These are phyloP conservation scores for Oriolus oriolus DNA, from an alignment of 2,113 vertebrate genomes.

Conservation along the genomic window DNA sequence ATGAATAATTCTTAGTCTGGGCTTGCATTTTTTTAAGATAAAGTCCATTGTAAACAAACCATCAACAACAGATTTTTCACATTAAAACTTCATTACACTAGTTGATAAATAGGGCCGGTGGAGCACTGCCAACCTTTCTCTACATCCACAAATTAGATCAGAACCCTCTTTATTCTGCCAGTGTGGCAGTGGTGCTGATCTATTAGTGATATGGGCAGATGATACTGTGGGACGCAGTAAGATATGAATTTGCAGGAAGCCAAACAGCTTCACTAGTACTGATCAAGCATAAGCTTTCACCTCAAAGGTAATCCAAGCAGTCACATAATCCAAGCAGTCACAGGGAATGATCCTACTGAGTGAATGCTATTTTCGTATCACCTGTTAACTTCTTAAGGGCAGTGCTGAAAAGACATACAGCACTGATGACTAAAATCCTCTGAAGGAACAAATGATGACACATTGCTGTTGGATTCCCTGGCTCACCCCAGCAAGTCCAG, in stretches of 20 bases:
- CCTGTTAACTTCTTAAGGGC: not conserved
- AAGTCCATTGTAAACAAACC: not conserved
- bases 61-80: not conserved
- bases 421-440: not conserved
- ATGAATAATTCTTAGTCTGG: not conserved
- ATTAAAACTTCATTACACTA: not conserved
- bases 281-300: not conserved
- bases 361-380: not conserved
- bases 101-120: not conserved
- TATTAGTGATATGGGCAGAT: not conserved
- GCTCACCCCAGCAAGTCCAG: not conserved
- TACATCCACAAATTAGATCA: not conserved
- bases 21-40: not conserved
- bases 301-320: not conserved
- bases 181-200: not conserved
- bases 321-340: not conserved
- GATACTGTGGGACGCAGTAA: not conserved
- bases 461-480: not conserved
- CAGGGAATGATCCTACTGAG: not conserved
- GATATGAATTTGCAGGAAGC: not conserved
- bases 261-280: not conserved
- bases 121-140: not conserved
- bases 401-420: not conserved
- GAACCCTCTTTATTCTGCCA: not conserved
- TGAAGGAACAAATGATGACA: not conserved